phyloP scores from a whole-genome alignment of 2,888 invertebrate genomes.

The Drosophila tanythrix region DNA sequence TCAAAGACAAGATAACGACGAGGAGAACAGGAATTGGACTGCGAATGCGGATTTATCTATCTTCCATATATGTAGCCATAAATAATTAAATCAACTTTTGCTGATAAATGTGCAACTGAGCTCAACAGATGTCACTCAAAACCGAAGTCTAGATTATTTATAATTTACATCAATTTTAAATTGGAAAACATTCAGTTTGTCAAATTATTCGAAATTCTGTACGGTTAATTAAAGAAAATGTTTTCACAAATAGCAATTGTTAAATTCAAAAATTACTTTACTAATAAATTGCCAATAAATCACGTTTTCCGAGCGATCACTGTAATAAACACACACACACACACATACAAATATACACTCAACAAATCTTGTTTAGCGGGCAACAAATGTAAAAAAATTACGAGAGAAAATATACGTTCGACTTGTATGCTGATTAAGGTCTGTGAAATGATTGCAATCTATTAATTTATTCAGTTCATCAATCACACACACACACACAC shows the following conservation, averaged over 20 bases:
- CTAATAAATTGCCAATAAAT: background rate
- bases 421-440: constrained; percentile 36
- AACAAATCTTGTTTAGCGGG: constrained; percentile 27
- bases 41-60: constrained; percentile 32
- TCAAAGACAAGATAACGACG: constrained; percentile 34
- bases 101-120: background rate
- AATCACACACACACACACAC: background rate
- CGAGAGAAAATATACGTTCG: constrained; percentile 6
- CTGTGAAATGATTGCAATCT: constrained; percentile 51
- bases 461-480: constrained; percentile 63
- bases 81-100: background rate
- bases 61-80: background rate
- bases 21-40: constrained; percentile 47
- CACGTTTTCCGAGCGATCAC: background rate
- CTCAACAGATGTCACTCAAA: background rate
- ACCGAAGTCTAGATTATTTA: background rate
- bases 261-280: background rate
- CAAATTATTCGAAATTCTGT: background rate
- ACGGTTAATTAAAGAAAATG: background rate
- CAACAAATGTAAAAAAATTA: background rate
- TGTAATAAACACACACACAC: background rate
- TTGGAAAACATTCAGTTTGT: background rate
- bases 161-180: background rate
- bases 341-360: constrained; percentile 33
- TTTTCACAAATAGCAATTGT: background rate